Evolutionary conservation across 2,888 invertebrate genomes (phyloP).

Genomic region (Zaprionus bogoriensis): DNA sequence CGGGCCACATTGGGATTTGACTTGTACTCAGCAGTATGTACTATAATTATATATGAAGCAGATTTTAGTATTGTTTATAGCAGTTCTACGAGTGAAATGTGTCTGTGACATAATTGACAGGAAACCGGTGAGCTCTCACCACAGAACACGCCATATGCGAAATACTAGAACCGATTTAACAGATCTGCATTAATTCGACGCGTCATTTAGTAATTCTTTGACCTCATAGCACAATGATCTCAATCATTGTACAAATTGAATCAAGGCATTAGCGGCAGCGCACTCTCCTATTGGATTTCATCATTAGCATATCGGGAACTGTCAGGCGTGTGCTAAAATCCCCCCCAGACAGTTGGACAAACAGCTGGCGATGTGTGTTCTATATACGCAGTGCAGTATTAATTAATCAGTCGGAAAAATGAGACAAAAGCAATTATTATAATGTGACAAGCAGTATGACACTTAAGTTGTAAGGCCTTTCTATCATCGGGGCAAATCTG

Average conservation of each 20-base stretch:
- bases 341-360: constrained; percentile 33
- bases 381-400: neutral
- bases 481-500: too few relatives aligned
- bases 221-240: constrained; percentile 5
- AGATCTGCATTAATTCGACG: neutral
- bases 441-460: too few relatives aligned
- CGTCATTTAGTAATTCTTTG: constrained; percentile 3
- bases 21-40: neutral
- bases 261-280: constrained; percentile 40
- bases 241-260: constrained; percentile 41
- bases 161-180: neutral
- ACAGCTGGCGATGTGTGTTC: constrained; percentile 6
- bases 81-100: constrained; percentile 38
- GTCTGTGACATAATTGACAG: constrained; percentile 53
- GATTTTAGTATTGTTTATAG: too few relatives aligned
- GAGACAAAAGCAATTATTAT: too few relatives aligned
- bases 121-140: constrained; percentile 27
- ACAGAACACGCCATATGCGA: constrained; percentile 45
- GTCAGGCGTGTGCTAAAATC: constrained; percentile 2
- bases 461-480: too few relatives aligned
- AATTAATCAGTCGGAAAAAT: neutral
- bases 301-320: constrained; percentile 46
- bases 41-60: constrained; percentile 10
- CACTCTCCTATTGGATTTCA: constrained; percentile 42
- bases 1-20: constrained; percentile 16